phyloP scores from a whole-genome alignment of 2,113 vertebrate genomes.

The Raja brachyura region DNA sequence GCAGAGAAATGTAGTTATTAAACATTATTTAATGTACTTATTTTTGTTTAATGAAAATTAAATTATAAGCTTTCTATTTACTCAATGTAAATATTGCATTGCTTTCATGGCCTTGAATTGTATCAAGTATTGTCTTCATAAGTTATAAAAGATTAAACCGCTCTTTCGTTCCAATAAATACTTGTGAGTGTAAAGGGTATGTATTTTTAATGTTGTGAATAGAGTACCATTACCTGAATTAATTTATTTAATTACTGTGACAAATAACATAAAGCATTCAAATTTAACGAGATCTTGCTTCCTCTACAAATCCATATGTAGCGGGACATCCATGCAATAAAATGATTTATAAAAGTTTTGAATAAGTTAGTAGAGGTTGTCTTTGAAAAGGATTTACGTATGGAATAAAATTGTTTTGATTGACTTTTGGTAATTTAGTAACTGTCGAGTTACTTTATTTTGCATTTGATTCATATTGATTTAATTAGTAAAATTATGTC shows the following conservation, averaged over 20 bases:
- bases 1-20: neutral
- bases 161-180: constrained; percentile 2
- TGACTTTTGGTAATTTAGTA: neutral
- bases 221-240: neutral
- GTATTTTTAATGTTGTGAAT: constrained; percentile 6
- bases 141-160: constrained; percentile 26
- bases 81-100: constrained; percentile 31
- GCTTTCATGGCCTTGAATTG: constrained; percentile 5
- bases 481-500: neutral
- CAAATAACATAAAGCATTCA: neutral
- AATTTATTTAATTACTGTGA: neutral
- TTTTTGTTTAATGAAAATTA: constrained; percentile 27
- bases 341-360: neutral
- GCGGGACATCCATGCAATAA: neutral
- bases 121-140: neutral
- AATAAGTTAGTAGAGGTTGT: neutral
- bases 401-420: neutral
- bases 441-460: neutral
- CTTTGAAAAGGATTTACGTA: neutral
- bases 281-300: neutral
- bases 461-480: constrained; percentile 4
- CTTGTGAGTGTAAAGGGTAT: neutral
- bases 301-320: neutral
- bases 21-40: constrained; percentile 24
- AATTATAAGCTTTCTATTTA: constrained; percentile 22